Evolutionary conservation across 2,113 vertebrate genomes (phyloP).

Genomic region (Seriola rivoliana): DNA sequence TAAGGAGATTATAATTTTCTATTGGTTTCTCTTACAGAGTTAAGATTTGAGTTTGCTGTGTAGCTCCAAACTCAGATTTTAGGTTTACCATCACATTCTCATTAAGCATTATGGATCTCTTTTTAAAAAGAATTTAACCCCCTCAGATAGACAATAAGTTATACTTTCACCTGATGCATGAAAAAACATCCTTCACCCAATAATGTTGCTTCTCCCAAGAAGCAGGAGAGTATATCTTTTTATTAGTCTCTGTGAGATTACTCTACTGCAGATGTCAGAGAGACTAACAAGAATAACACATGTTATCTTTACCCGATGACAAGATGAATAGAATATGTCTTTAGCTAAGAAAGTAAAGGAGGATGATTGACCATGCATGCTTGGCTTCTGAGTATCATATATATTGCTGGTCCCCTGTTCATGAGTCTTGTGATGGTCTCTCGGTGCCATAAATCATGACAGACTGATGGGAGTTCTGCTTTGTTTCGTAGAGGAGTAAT

Average conservation of each 20-base stretch:
- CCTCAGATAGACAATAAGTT: not conserved
- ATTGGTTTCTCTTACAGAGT: not conserved
- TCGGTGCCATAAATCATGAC: slow-evolving; percentile 42
- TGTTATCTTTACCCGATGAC: not conserved
- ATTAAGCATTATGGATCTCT: not conserved
- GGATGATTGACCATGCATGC: not conserved
- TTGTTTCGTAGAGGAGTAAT: slow-evolving; percentile 31
- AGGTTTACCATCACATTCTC: not conserved
- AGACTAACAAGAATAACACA: not conserved
- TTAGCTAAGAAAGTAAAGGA: slow-evolving; percentile 1
- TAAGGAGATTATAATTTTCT: not conserved
- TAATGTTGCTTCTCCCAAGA: not conserved
- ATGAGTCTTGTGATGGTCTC: not conserved
- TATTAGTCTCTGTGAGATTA: not conserved
- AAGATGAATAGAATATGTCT: slow-evolving; percentile 12
- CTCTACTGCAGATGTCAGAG: not conserved
- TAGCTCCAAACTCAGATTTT: not conserved
- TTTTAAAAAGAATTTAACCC: not conserved
- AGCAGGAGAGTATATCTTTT: not conserved
- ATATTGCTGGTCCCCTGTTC: not conserved
- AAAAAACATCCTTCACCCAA: slow-evolving; percentile 2
- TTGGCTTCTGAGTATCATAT: not conserved
- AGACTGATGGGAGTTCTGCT: slow-evolving; percentile 36
- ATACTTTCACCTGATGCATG: not conserved
- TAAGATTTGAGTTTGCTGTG: not conserved